These are phyloP conservation scores for Branchinecta sandiegonensis DNA, from an alignment of 2,888 invertebrate genomes.

Conservation along the genomic window DNA sequence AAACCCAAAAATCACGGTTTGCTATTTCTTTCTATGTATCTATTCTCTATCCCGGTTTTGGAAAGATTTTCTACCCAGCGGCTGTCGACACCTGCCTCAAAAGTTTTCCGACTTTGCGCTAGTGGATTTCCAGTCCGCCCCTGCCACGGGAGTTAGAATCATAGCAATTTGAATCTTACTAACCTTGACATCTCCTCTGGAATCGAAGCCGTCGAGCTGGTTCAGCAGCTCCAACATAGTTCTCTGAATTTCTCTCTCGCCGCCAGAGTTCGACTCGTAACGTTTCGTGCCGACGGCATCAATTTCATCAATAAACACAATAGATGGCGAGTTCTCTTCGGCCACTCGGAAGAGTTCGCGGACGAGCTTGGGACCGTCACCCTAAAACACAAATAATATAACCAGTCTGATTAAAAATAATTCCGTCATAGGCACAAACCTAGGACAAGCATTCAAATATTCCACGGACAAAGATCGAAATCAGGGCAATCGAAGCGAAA, in stretches of 20 bases:
- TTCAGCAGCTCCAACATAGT: constrained; percentile 98
- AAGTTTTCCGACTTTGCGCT: no score
- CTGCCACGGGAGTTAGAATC: background rate
- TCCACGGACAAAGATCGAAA: no score
- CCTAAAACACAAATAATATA: constrained; percentile 38
- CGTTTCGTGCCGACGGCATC: constrained; percentile 98
- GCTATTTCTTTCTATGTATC: no score
- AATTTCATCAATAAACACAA: constrained; percentile 99
- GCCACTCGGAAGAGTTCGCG: constrained; percentile 97
- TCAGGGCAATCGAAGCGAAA: no score
- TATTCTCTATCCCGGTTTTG: no score
- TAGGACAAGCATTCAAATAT: no score
- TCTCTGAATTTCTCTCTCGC: constrained; percentile 96
- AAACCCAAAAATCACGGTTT: no score
- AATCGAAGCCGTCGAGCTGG: constrained; percentile 95
- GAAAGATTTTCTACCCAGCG: no score
- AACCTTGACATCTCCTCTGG: constrained; percentile 88
- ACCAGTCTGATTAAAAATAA: no score
- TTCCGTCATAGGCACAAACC: no score
- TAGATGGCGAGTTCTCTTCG: constrained; percentile 97
- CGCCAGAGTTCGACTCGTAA: constrained; percentile 98
- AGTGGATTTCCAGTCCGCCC: no score
- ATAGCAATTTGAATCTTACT: constrained; percentile 25
- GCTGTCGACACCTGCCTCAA: no score
- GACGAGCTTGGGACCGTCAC: constrained; percentile 96